phyloP scores from a whole-genome alignment of 2,797 vertebrate species.

The Onychomys leucogaster region DNA sequence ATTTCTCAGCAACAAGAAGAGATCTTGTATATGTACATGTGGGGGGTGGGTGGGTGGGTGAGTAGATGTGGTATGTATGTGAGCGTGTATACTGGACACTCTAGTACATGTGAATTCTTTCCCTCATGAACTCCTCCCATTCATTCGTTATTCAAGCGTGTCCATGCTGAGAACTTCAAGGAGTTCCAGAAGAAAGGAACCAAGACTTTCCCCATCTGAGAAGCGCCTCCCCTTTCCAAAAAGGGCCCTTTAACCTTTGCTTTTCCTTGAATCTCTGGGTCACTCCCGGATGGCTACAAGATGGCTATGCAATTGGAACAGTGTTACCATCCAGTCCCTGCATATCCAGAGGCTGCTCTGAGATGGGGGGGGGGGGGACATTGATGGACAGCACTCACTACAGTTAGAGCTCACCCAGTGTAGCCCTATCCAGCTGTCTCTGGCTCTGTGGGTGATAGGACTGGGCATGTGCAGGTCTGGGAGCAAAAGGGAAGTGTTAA shows the following conservation, averaged over 20 bases:
- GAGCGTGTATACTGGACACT: background rate
- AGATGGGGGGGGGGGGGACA: too few relatives aligned
- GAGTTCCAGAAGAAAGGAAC: background rate
- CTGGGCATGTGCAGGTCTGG: too few relatives aligned
- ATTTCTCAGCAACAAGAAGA: background rate
- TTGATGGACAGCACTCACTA: background rate
- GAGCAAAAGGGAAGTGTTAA: conserved; percentile 10
- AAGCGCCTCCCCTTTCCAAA: background rate
- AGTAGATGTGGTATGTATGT: background rate
- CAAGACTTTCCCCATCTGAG: background rate
- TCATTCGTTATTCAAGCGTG: background rate
- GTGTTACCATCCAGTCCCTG: background rate
- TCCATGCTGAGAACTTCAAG: background rate
- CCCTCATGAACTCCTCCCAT: background rate
- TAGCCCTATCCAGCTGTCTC: background rate
- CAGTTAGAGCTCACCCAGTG: fast-evolving
- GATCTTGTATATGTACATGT: background rate
- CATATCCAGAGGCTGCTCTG: fast-evolving
- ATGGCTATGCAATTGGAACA: background rate
- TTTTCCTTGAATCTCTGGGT: background rate
- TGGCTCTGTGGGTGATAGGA: background rate
- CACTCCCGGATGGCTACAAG: background rate
- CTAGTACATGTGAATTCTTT: background rate
- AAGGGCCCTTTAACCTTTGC: background rate
- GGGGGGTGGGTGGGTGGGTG: too few relatives aligned